Percentiles rank a stretch among this genome's conserved stretches.
phyloP scores from a whole-genome alignment of 1,140 invertebrate species.

The Drosophila bocqueti region DNA sequence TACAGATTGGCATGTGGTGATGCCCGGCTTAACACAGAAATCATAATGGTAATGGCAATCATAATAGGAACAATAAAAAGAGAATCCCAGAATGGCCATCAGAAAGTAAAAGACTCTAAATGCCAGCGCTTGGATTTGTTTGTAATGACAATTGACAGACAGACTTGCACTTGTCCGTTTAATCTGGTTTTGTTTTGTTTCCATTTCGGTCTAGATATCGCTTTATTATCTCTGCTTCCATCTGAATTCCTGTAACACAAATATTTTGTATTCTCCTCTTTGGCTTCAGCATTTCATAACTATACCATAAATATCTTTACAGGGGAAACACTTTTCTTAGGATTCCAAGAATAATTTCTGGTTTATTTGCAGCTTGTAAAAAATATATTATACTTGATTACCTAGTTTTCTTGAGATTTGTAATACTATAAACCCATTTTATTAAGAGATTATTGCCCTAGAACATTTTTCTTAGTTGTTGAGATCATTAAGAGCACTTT shows the following conservation, averaged over 20 bases:
- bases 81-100: slow-evolving; percentile 58
- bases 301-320: neutral
- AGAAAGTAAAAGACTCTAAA: slow-evolving; percentile 62
- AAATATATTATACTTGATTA: neutral
- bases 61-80: slow-evolving; percentile 65
- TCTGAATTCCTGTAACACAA: neutral
- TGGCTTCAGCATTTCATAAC: neutral
- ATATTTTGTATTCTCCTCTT: slow-evolving; percentile 1
- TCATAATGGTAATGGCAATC: slow-evolving; percentile 77
- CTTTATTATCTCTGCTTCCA: neutral
- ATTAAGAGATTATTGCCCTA: too few species aligned
- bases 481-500: neutral
- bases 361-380: neutral
- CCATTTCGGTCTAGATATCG: slow-evolving; percentile 36
- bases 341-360: neutral
- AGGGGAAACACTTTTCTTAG: neutral
- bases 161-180: slow-evolving; percentile 48
- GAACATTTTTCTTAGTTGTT: too few species aligned
- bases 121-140: slow-evolving; percentile 42
- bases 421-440: too few species aligned
- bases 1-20: slow-evolving; percentile 67
- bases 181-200: slow-evolving; percentile 36
- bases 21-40: slow-evolving; percentile 70
- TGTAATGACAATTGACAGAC: slow-evolving; percentile 51
- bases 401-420: too few species aligned